Conservation (phyloP, 2,888 invertebrate genomes). For the Entomobrya proxima region DNA sequence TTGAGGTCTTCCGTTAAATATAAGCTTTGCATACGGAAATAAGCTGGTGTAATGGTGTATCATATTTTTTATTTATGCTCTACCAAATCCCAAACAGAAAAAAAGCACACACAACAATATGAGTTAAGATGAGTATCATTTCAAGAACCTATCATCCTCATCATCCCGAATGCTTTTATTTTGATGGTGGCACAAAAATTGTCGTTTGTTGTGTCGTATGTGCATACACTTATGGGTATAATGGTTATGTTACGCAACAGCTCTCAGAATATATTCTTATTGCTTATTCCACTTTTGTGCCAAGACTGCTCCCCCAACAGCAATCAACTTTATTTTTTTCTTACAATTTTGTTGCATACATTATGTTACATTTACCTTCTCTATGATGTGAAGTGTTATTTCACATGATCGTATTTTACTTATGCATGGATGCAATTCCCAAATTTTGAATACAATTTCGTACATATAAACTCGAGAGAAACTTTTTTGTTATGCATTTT, state of each 20-base stretch:
- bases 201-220: slow-evolving; percentile 47
- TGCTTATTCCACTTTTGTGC: slow-evolving; percentile 58
- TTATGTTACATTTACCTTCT: slow-evolving; percentile 8
- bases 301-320: slow-evolving; percentile 56
- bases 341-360: slow-evolving; percentile 22
- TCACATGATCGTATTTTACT: slow-evolving; percentile 40
- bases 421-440: slow-evolving; percentile 53
- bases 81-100: slow-evolving; percentile 12
- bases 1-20: slow-evolving; percentile 71
- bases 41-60: neutral
- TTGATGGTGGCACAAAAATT: neutral
- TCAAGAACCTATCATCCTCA: slow-evolving; percentile 22
- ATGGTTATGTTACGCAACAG: neutral
- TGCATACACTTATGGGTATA: slow-evolving; percentile 50
- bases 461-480: slow-evolving; percentile 25
- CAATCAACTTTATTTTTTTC: slow-evolving; percentile 61
- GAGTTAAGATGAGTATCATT: slow-evolving; percentile 54
- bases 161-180: neutral
- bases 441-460: slow-evolving; percentile 37
- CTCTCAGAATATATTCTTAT: neutral
- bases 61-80: slow-evolving; percentile 5
- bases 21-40: neutral
- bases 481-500: slow-evolving; percentile 44
- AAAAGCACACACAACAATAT: slow-evolving; percentile 30
- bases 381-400: slow-evolving; percentile 28